Conservation (phyloP, 2,797 vertebrate genomes). For the Coendou prehensilis region DNA sequence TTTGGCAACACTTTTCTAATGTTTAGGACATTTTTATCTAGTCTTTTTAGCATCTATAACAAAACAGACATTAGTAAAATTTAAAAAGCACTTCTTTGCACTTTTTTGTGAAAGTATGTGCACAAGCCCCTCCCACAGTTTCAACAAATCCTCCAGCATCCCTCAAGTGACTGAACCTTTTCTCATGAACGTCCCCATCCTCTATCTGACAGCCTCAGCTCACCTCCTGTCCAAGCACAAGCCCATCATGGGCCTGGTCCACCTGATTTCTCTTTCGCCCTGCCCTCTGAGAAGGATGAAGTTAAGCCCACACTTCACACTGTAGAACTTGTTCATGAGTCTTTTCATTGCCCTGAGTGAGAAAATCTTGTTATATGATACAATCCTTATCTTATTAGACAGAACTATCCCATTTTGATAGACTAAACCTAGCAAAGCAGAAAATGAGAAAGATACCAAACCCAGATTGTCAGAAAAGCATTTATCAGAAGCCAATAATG, state of each 20-base stretch:
- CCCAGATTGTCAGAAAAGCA: conserved; percentile 68
- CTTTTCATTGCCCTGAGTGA: conserved; percentile 43
- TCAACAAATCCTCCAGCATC: too few relatives aligned
- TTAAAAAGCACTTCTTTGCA: background rate
- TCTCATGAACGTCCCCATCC: background rate
- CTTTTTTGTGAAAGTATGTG: background rate
- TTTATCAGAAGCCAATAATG: conserved; percentile 65
- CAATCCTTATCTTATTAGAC: conserved; percentile 65
- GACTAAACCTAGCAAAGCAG: conserved; percentile 73
- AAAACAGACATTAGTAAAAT: background rate
- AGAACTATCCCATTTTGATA: conserved; percentile 69
- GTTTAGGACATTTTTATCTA: background rate
- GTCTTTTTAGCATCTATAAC: background rate
- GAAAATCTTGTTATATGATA: conserved; percentile 61
- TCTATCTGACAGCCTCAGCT: background rate
- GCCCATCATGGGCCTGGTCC: background rate
- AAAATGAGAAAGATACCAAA: conserved; percentile 80
- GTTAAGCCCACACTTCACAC: background rate
- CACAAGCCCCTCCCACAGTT: background rate
- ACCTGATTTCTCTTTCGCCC: background rate
- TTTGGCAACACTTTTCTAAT: background rate
- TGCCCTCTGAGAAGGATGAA: background rate
- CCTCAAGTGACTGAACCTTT: background rate
- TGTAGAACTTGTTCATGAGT: background rate
- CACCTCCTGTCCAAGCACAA: background rate